These are phyloP conservation scores for Motacilla alba DNA, from an alignment of 2,113 vertebrate genomes.

Conservation along the genomic window DNA sequence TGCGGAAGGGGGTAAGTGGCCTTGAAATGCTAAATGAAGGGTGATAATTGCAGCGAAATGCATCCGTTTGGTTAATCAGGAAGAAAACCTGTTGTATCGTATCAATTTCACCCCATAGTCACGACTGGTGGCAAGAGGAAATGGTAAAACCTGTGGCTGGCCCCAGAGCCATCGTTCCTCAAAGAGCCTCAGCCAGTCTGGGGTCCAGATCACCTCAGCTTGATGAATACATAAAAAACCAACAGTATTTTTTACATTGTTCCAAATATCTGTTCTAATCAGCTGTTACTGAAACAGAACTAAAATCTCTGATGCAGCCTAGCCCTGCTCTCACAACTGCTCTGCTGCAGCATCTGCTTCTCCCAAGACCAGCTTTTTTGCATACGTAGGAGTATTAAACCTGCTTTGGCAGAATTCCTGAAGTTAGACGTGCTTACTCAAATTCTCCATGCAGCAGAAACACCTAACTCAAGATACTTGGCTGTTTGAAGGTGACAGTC, in stretches of 20 bases:
- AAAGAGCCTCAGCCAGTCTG: not conserved
- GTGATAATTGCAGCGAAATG: not conserved
- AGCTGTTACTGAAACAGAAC: not conserved
- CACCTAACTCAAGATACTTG: not conserved
- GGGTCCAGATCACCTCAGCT: not conserved
- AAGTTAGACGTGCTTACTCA: not conserved
- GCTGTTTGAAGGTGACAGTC: not conserved
- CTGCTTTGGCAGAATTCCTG: constrained; percentile 31
- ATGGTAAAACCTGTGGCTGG: not conserved
- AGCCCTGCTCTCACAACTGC: not conserved
- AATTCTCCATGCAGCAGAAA: not conserved
- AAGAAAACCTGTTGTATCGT: not conserved
- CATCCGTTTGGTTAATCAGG: constrained; percentile 8
- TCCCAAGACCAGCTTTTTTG: constrained; percentile 8
- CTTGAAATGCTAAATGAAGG: constrained; percentile 13
- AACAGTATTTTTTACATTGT: not conserved
- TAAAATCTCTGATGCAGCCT: not conserved
- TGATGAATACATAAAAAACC: not conserved
- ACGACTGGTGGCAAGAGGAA: accelerated
- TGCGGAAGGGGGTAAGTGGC: not conserved
- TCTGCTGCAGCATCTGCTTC: not conserved
- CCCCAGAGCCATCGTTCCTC: not conserved
- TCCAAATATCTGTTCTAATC: not conserved
- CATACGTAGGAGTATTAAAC: constrained; percentile 11
- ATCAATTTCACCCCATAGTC: accelerated